Evolutionary conservation across 2,888 invertebrate genomes (phyloP).

Genomic region (Pseudococcus viburni): DNA sequence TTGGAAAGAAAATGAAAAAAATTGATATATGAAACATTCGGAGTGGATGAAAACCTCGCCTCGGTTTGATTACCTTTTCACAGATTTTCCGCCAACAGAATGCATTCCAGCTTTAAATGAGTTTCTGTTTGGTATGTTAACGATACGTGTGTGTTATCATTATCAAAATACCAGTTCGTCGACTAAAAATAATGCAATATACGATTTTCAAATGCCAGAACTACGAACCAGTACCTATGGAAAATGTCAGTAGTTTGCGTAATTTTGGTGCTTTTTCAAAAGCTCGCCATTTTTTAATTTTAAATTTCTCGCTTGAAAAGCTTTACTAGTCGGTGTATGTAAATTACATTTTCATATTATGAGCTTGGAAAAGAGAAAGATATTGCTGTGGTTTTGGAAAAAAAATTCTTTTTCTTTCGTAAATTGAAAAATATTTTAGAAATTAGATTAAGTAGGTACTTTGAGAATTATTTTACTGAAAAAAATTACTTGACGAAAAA

Average conservation of each 20-base stretch:
- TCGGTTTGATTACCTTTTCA: not conserved
- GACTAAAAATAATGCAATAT: not conserved
- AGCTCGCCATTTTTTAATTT: not conserved
- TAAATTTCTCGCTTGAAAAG: not conserved
- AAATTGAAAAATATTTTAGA: not conserved
- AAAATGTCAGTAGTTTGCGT: not conserved
- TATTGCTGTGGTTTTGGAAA: not conserved
- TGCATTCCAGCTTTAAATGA: conserved; percentile 24
- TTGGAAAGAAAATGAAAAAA: not conserved
- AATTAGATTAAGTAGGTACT: not conserved
- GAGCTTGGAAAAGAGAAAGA: not conserved
- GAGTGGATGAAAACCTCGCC: not conserved
- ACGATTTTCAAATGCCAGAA: not conserved
- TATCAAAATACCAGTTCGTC: conserved; percentile 30
- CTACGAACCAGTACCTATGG: not conserved
- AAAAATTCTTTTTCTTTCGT: not conserved
- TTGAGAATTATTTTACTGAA: not conserved
- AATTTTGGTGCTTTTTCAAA: not conserved
- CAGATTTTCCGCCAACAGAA: conserved; percentile 30
- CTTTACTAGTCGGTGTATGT: not conserved
- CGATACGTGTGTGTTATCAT: not conserved
- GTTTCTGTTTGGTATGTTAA: conserved; percentile 21
- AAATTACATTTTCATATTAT: not conserved
- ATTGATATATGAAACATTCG: not conserved
- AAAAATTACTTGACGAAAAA: not conserved